Evolutionary conservation across 2,113 vertebrate genomes (phyloP).

Genomic region (Propithecus coquereli): DNA sequence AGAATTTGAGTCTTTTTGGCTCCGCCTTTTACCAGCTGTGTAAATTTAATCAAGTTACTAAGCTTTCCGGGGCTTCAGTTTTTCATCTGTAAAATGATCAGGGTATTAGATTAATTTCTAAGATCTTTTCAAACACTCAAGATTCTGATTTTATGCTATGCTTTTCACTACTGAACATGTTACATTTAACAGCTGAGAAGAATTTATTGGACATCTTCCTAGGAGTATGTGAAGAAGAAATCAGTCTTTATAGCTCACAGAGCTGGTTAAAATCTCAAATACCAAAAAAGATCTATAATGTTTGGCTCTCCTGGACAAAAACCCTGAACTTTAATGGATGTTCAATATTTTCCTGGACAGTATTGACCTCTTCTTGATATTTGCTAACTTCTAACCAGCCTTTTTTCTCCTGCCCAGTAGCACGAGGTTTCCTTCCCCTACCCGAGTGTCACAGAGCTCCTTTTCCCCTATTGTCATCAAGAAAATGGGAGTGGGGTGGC

Average conservation of each 20-base stretch:
- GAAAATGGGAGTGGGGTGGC: not conserved
- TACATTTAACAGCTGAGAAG: not conserved
- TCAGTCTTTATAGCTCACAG: not conserved
- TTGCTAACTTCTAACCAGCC: not conserved
- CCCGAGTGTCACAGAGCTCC: not conserved
- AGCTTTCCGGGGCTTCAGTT: not conserved
- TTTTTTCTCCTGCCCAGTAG: not conserved
- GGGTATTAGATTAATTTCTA: conserved; percentile 22
- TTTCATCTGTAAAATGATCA: conserved; percentile 11
- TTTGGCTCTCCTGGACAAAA: not conserved
- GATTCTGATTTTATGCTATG: not conserved
- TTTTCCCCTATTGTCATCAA: not conserved
- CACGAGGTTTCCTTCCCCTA: not conserved
- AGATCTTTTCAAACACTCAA: not conserved
- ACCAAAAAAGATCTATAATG: not conserved
- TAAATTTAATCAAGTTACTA: conserved; percentile 20
- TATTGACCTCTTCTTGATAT: not conserved
- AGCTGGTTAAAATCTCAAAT: not conserved
- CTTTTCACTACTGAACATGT: not conserved
- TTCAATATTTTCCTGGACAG: not conserved
- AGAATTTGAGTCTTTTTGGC: not conserved
- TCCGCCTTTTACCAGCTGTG: not conserved
- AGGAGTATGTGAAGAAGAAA: not conserved
- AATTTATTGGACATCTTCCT: not conserved
- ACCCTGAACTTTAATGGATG: not conserved